These are phyloP conservation scores for Sesamia inferens DNA, from an alignment of 2,888 invertebrate genomes.

Conservation along the genomic window DNA sequence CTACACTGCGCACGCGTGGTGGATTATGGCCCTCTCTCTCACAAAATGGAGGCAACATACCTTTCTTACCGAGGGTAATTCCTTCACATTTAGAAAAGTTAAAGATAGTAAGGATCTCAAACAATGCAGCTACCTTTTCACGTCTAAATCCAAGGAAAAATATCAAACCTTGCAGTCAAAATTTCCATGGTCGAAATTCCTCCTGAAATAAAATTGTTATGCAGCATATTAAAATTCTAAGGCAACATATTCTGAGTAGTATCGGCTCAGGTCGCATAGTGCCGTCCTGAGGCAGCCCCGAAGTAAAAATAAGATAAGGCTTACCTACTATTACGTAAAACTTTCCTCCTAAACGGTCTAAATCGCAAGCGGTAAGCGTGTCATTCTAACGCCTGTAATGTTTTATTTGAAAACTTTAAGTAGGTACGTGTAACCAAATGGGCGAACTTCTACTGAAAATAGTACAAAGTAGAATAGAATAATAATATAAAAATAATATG, in stretches of 20 bases:
- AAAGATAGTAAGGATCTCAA: background rate
- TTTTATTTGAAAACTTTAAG: background rate
- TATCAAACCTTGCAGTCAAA: background rate
- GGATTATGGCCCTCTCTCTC: background rate
- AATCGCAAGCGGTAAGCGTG: conserved; percentile 36
- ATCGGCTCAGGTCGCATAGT: conserved; percentile 44
- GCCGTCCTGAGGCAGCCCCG: conserved; percentile 46
- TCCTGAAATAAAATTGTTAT: conserved; percentile 23
- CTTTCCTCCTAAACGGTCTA: conserved; percentile 53
- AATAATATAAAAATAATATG: too few relatives aligned
- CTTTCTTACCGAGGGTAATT: background rate
- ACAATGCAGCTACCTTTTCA: background rate
- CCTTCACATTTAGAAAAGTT: background rate
- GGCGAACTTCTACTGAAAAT: background rate
- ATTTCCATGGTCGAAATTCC: conserved; percentile 9
- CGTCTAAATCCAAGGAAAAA: background rate
- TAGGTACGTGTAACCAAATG: background rate
- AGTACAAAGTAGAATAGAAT: too few relatives aligned
- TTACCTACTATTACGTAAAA: conserved; percentile 65
- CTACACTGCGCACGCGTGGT: background rate
- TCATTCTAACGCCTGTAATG: background rate
- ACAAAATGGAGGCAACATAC: background rate
- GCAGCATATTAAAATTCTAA: conserved; percentile 23
- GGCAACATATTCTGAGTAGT: conserved; percentile 42
- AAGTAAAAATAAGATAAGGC: conserved; percentile 66